Base-by-base conservation (phyloP, 2,797 vertebrate genomes). In the Lycodopsis pacificus region DNA sequence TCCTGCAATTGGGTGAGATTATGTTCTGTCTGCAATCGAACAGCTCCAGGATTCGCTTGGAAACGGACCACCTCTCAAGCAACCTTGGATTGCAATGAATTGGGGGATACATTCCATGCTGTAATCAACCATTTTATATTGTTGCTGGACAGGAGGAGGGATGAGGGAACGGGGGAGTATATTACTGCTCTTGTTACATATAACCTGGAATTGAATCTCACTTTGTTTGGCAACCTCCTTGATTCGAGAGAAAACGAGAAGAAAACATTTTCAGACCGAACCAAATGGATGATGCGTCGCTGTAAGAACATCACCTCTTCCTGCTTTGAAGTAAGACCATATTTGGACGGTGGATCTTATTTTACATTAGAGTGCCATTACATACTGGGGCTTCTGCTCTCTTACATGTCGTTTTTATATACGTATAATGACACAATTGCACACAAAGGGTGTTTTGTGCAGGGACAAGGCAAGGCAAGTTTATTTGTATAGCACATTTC, bases 191-290 rank as follows among this genome's bases (percentile, higher is more conserved):
- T 38, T 46, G 48, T 34, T 42, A 70, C 27, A 62, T 56, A 38
- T 57, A 46, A 65, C 25, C 20, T 57, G 44, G 68, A 61, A 75
- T 51, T 56, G 59, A 80, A 80, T 82, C 74, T 44, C n/a, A 59
- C 17, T 65, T 51, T 67, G 61, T 65, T 59, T 65, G 32, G 13
- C 15, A 46, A 14, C 15, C 51, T 32, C 9, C 15, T 6, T 17
- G 8, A 72, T 64, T 54, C 1, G 0, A 58, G 30, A 51, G 32
- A 58, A 62, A 66, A 62, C n/a, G 40, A 42, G 62, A 22, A 68
- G 51, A 38, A 65, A 59, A 40, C 11, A 14, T 40, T 49, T 49
- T 61, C 11, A 62, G 44, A 40, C 30, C 4, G 4, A 64, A 48
- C 17, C 27, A 61, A 54, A 44, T 2, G 42, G 1, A 42, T 48